A percentile compares a stretch with the other conserved stretches of the same genome.
Conservation (phyloP, 2,113 vertebrate genomes). For the Noturus placidus region DNA sequence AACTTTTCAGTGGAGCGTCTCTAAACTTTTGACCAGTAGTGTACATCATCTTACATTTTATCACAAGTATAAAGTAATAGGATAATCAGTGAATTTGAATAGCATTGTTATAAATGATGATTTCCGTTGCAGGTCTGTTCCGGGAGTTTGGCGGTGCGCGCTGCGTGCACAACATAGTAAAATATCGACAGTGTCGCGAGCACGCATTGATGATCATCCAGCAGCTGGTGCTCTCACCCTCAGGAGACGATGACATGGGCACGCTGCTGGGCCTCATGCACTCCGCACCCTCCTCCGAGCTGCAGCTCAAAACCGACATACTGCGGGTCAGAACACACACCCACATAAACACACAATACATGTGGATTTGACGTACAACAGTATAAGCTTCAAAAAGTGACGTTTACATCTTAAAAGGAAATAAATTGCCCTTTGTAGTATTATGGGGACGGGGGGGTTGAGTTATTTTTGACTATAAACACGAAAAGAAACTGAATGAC, state of each 20-base stretch:
- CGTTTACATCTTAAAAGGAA: neutral
- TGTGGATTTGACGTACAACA: neutral
- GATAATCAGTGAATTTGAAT: neutral
- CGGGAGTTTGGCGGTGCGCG: constrained; percentile 94
- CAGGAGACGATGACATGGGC: constrained; percentile 98
- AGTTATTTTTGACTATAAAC: neutral
- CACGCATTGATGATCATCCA: constrained; percentile 95
- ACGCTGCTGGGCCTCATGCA: constrained; percentile 97
- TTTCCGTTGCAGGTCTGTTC: constrained; percentile 80
- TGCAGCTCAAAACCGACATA: constrained; percentile 95
- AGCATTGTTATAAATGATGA: neutral
- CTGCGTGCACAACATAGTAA: constrained; percentile 96
- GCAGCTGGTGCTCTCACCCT: constrained; percentile 92
- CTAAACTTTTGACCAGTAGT: too few relatives aligned
- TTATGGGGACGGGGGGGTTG: neutral
- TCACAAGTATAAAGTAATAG: neutral
- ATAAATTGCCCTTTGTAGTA: neutral
- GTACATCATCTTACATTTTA: neutral
- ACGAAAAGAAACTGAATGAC: neutral
- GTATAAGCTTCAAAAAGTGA: constrained; percentile 1
- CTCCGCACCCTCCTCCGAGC: constrained; percentile 85
- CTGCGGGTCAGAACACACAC: constrained; percentile 75
- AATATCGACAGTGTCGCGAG: constrained; percentile 92
- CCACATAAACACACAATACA: neutral
- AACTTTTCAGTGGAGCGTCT: too few relatives aligned